Evolutionary conservation across 2,888 invertebrate genomes (phyloP).

Genomic region (Willowsia nigromaculata): DNA sequence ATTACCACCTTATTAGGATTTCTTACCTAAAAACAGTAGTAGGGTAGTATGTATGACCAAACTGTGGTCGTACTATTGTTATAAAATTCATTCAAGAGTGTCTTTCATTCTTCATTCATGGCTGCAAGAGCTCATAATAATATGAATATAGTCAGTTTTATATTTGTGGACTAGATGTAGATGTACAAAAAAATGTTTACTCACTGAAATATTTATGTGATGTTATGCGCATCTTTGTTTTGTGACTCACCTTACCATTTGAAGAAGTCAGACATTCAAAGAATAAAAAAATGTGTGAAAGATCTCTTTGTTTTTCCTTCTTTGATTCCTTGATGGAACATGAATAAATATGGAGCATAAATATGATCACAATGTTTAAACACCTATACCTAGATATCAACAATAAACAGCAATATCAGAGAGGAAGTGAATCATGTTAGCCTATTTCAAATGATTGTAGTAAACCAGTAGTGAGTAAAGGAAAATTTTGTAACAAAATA

Average conservation of each 20-base stretch:
- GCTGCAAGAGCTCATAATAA: background rate
- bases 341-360: constrained; percentile 66
- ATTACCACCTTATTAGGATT: constrained; percentile 75
- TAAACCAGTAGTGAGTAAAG: background rate
- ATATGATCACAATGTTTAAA: too few relatives aligned
- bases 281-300: background rate
- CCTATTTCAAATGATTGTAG: background rate
- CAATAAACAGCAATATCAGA: background rate
- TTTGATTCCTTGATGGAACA: constrained; percentile 43
- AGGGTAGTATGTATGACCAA: background rate
- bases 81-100: constrained; percentile 27
- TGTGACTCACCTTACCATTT: constrained; percentile 65
- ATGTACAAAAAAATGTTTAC: background rate
- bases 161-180: background rate
- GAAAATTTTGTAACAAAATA: constrained; percentile 29
- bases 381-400: background rate
- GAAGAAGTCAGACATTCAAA: constrained; percentile 20
- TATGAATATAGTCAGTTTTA: background rate
- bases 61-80: background rate
- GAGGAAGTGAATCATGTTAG: background rate
- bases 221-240: background rate
- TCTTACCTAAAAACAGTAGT: constrained; percentile 53
- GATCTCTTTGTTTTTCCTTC: background rate
- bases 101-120: constrained; percentile 49
- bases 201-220: background rate